Conservation (phyloP, 2,797 vertebrate species). For the Otus scops region DNA sequence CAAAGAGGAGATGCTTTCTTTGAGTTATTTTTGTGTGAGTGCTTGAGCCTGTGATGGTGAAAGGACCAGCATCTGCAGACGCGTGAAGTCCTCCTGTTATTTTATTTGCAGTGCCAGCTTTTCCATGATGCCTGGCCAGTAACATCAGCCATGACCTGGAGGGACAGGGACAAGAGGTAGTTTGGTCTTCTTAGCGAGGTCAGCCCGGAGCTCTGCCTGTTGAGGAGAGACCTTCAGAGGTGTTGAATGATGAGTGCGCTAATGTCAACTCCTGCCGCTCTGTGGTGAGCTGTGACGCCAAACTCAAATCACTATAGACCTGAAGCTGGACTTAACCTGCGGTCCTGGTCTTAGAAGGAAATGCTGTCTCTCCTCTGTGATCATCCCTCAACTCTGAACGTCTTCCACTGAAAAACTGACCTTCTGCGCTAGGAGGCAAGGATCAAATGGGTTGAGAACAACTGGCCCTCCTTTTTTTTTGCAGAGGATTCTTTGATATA, state of each 20-base stretch:
- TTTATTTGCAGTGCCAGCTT: conserved; percentile 54
- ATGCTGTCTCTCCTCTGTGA: conserved; percentile 14
- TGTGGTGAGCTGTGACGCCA: not conserved
- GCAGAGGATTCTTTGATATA: conserved; percentile 59
- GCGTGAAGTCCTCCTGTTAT: conserved; percentile 32
- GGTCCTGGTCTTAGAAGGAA: not conserved
- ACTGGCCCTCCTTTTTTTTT: not conserved
- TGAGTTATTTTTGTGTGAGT: not conserved
- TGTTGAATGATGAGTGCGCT: not conserved
- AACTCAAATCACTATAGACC: not conserved
- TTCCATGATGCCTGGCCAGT: conserved; percentile 28
- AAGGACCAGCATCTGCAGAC: not conserved
- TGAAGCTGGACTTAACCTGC: conserved; percentile 6
- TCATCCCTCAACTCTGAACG: not conserved
- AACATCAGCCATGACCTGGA: conserved; percentile 53
- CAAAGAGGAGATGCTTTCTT: not conserved
- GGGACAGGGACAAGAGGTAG: conserved; percentile 54
- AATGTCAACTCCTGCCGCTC: not conserved
- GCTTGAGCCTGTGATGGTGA: not conserved
- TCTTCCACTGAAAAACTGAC: not conserved
- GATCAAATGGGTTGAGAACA: conserved; percentile 58
- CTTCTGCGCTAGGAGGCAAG: not conserved
- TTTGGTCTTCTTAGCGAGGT: conserved; percentile 29
- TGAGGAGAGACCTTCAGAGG: conserved; percentile 29
- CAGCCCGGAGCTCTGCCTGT: not conserved